Evolutionary conservation across 1,140 invertebrate genomes (phyloP).

Genomic region (Drosophila cardini): DNA sequence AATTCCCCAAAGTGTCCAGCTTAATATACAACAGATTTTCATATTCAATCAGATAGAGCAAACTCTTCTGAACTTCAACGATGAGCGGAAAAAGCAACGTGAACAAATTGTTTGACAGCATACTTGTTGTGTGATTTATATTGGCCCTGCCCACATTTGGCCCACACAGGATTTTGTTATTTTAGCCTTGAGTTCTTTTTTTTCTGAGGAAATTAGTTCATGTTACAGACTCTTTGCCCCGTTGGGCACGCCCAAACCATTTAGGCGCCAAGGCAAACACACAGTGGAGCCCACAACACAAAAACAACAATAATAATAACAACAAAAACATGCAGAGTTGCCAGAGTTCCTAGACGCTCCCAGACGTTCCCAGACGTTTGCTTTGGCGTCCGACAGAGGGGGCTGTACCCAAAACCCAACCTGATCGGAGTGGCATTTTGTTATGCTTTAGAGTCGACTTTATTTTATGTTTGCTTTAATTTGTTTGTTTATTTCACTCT

Average conservation of each 20-base stretch:
- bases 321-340: neutral
- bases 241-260: slow-evolving; percentile 55
- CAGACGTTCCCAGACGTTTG: neutral
- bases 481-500: slow-evolving; percentile 78
- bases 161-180: slow-evolving; percentile 34
- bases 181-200: slow-evolving; percentile 41
- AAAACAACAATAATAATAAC: neutral
- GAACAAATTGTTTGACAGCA: slow-evolving; percentile 38
- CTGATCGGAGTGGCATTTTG: slow-evolving; percentile 34
- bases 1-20: neutral
- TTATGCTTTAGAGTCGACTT: slow-evolving; percentile 50
- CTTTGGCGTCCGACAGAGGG: neutral
- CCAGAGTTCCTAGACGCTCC: neutral
- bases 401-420: neutral
- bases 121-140: slow-evolving; percentile 58
- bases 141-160: neutral
- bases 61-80: neutral
- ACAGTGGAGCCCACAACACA: slow-evolving; percentile 3
- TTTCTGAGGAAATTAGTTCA: slow-evolving; percentile 58
- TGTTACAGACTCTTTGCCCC: slow-evolving; percentile 47
- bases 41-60: slow-evolving; percentile 10
- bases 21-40: neutral
- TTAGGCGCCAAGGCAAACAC: slow-evolving; percentile 46
- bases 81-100: slow-evolving; percentile 3
- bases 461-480: slow-evolving; percentile 69